phyloP scores from a whole-genome alignment of 1,140 invertebrate species.

The Sarcophaga bullata region DNA sequence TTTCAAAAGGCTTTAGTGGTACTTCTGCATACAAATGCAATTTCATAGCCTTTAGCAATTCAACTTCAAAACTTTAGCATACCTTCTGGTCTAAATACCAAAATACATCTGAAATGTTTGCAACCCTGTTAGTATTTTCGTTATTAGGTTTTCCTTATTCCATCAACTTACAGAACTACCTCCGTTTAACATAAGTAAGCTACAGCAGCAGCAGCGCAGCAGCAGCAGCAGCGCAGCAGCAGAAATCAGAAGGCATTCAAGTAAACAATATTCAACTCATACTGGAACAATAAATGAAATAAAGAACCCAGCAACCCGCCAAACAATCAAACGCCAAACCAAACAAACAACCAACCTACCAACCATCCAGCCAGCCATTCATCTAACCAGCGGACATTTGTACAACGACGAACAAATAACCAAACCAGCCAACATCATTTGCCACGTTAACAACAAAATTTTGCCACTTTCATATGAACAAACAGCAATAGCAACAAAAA shows the following conservation, averaged over 20 bases:
- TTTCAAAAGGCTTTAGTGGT: no score
- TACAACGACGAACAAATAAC: no score
- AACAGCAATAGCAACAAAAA: not conserved
- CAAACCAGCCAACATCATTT: slow-evolving; percentile 7
- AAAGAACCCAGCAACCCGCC: not conserved
- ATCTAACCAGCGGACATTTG: no score
- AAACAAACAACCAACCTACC: not conserved
- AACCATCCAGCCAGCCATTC: not conserved
- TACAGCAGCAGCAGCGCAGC: not conserved
- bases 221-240: not conserved
- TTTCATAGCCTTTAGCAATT: no score
- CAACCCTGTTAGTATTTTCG: not conserved
- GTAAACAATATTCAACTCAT: slow-evolving; percentile 4
- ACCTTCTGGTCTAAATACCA: no score
- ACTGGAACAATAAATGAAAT: not conserved
- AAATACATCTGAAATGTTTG: no score
- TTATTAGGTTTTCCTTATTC: not conserved
- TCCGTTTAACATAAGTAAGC: not conserved
- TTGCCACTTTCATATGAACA: slow-evolving; percentile 22
- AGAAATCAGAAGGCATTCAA: slow-evolving; percentile 20
- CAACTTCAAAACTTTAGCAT: no score
- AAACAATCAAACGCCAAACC: not conserved
- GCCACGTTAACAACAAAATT: not conserved
- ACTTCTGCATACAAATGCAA: no score
- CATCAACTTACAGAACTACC: not conserved